Evolutionary conservation across 2,797 vertebrate species (phyloP).

Genomic region (Lutjanus argentimaculatus): DNA sequence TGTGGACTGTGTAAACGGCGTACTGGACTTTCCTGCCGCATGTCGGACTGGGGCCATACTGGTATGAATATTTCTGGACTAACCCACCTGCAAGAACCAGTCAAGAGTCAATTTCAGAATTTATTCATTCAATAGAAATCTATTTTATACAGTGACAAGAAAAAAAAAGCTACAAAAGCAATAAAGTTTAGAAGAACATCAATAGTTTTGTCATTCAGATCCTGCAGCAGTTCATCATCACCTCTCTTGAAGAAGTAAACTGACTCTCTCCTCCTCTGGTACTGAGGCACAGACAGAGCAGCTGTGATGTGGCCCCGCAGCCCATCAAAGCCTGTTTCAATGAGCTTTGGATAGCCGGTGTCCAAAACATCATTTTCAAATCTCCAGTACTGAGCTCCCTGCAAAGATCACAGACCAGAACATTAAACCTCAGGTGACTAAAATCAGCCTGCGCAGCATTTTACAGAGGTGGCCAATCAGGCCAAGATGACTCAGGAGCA

Average conservation of each 20-base stretch:
- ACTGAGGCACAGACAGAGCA: conserved; percentile 91
- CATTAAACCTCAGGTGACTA: neutral
- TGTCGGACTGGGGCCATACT: conserved; percentile 81
- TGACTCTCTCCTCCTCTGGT: conserved; percentile 88
- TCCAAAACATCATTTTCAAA: conserved; percentile 92
- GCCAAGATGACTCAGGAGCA: too few species aligned
- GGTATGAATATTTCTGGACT: conserved; percentile 93
- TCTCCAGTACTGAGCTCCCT: conserved; percentile 94
- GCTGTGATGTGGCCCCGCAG: conserved; percentile 90
- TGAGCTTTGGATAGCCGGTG: conserved; percentile 88
- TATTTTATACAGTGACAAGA: neutral
- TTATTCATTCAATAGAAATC: neutral
- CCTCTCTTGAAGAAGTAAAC: conserved; percentile 98
- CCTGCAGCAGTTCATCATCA: conserved; percentile 61
- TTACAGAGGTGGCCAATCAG: neutral
- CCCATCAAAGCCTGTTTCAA: conserved; percentile 90
- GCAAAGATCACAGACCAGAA: conserved; percentile 22
- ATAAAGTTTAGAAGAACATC: too few species aligned
- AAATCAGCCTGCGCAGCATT: neutral
- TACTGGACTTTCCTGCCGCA: conserved; percentile 84
- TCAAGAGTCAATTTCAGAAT: neutral
- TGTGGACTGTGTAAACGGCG: conserved; percentile 69
- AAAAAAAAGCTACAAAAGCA: neutral
- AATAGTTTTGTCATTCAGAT: too few species aligned
- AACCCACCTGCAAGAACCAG: conserved; percentile 85